phyloP scores from a whole-genome alignment of 2,797 vertebrate species.

The Cichlasoma orientale region DNA sequence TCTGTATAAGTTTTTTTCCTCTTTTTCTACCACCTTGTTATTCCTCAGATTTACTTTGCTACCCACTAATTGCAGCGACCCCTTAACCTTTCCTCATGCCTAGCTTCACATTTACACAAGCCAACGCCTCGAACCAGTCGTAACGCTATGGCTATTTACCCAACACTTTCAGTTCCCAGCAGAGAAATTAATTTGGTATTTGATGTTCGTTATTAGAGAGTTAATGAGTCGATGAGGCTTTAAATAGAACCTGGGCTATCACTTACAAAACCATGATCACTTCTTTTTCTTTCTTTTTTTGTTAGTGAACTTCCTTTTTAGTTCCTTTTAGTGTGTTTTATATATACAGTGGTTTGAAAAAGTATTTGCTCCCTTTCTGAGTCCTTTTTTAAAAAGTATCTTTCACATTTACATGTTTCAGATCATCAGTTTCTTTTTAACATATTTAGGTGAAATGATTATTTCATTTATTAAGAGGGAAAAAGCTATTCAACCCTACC shows the following conservation, averaged over 20 bases:
- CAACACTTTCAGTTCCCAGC: conserved; percentile 12
- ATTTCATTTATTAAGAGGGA: too few species aligned
- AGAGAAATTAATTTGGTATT: conserved; percentile 11
- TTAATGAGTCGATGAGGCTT: conserved; percentile 21
- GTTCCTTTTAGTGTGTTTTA: neutral
- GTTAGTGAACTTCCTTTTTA: conserved; percentile 5
- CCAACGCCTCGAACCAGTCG: neutral
- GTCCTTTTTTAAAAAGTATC: neutral
- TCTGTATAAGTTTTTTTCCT: neutral
- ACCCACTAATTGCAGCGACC: neutral
- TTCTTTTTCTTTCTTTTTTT: neutral
- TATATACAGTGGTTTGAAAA: neutral
- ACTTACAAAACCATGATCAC: conserved; percentile 8
- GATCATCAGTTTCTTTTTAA: neutral
- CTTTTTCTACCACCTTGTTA: neutral
- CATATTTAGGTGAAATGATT: too few species aligned
- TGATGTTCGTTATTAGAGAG: conserved; percentile 13
- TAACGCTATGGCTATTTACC: conserved; percentile 5
- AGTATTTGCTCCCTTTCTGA: neutral
- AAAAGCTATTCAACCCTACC: neutral
- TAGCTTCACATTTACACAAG: neutral
- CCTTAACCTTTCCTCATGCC: neutral
- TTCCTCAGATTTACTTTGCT: neutral
- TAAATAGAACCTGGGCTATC: conserved; percentile 25
- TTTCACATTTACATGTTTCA: neutral